A percentile compares a stretch with the other conserved stretches of the same genome.
These are phyloP conservation scores for Artibeus jamaicensis DNA, from an alignment of 2,797 vertebrate species.

Conservation along the genomic window DNA sequence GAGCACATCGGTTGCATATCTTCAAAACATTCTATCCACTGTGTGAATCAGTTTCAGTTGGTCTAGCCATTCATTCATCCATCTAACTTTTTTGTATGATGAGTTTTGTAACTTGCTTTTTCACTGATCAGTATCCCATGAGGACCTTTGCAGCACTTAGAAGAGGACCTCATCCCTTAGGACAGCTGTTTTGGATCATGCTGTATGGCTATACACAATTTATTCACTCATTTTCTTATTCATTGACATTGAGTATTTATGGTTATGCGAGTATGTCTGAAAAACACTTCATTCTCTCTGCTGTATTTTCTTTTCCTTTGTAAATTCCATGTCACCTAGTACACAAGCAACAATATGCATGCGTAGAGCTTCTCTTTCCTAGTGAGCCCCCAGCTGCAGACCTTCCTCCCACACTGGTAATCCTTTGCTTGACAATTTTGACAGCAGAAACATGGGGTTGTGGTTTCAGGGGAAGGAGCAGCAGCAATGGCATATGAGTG, in stretches of 20 bases:
- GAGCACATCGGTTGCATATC: background rate
- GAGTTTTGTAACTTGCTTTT: background rate
- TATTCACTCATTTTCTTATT: constrained; percentile 1
- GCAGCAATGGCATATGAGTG: background rate
- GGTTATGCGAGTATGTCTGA: background rate
- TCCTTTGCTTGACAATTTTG: background rate
- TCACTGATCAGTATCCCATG: background rate
- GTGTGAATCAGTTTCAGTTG: background rate
- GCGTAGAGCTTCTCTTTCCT: background rate
- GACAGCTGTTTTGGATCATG: background rate
- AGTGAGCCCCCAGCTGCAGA: background rate
- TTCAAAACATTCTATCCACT: background rate
- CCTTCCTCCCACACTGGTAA: background rate
- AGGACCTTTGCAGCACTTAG: background rate
- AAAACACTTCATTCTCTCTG: background rate
- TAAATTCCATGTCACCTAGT: background rate
- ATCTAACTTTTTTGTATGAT: background rate
- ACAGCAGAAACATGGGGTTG: background rate
- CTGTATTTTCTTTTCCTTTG: background rate
- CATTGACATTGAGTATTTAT: background rate
- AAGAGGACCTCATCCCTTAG: background rate
- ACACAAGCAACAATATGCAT: background rate
- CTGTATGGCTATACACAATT: background rate
- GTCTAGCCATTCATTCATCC: background rate
- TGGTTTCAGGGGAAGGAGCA: background rate